Percentiles rank a stretch among this genome's conserved stretches.
These are phyloP conservation scores for Acridotheres tristis DNA, from an alignment of 2,797 vertebrate species.

Conservation along the genomic window DNA sequence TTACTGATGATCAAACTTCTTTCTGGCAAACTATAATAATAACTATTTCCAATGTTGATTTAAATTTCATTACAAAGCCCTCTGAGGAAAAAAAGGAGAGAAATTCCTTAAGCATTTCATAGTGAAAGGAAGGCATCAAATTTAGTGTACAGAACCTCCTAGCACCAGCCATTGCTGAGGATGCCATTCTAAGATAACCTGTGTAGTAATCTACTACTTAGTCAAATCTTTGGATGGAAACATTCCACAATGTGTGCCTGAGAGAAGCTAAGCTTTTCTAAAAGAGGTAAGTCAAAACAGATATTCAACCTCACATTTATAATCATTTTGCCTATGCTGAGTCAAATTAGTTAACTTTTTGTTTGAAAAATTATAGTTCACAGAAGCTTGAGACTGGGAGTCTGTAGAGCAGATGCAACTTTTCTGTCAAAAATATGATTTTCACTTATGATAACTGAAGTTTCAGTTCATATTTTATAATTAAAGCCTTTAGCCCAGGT, in stretches of 20 bases:
- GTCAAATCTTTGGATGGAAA: neutral
- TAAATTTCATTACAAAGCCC: constrained; percentile 83
- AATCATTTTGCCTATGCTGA: neutral
- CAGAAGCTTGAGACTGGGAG: neutral
- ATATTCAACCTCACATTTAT: neutral
- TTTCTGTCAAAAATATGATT: neutral
- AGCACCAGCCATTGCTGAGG: neutral
- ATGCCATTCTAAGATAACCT: neutral
- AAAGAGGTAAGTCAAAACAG: neutral
- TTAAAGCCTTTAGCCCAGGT: neutral
- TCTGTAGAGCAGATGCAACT: neutral
- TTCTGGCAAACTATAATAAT: constrained; percentile 78
- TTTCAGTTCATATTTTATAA: neutral
- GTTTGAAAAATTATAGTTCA: neutral
- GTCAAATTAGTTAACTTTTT: neutral
- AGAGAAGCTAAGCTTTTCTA: neutral
- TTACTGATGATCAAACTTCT: constrained; percentile 83
- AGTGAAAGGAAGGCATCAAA: neutral
- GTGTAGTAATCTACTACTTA: neutral
- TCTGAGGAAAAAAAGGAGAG: constrained; percentile 65
- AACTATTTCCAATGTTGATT: constrained; percentile 77
- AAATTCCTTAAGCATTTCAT: neutral
- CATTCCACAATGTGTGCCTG: neutral
- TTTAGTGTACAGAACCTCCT: neutral
- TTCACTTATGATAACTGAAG: neutral